Percentiles rank a stretch among this genome's conserved stretches.
Conservation (phyloP, 2,797 vertebrate species). For the Arrhamphus sclerolepis region DNA sequence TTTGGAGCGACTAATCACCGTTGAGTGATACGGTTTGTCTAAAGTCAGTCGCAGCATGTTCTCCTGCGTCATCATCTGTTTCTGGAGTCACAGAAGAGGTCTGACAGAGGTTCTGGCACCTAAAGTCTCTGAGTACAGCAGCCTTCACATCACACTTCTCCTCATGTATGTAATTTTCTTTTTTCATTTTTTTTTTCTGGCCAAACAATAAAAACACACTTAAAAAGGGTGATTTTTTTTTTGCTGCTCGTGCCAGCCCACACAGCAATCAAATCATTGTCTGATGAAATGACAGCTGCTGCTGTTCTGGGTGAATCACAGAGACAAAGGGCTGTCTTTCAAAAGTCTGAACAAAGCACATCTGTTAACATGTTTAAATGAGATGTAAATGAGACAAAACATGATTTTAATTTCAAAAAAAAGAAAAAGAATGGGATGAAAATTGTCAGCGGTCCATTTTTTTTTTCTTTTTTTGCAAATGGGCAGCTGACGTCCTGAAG, state of each 20-base stretch:
- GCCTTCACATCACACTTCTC: background rate
- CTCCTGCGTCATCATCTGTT: too few relatives aligned
- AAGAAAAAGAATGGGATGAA: too few relatives aligned
- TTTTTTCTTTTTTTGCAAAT: background rate
- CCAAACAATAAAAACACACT: background rate
- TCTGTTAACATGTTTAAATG: background rate
- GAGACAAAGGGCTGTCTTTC: background rate
- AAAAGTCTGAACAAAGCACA: background rate
- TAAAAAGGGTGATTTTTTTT: constrained; percentile 1
- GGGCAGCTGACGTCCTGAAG: background rate
- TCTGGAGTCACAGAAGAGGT: background rate
- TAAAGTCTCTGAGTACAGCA: background rate
- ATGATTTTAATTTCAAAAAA: background rate
- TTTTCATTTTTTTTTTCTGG: background rate
- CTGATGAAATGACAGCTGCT: constrained; percentile 1
- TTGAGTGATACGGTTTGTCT: too few relatives aligned
- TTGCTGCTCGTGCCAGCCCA: background rate
- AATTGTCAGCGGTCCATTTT: too few relatives aligned
- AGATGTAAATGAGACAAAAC: background rate
- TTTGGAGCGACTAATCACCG: too few relatives aligned
- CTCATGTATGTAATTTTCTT: background rate
- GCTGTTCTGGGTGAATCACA: background rate
- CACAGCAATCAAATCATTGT: constrained; percentile 11
- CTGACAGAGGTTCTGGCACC: background rate
- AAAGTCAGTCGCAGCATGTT: too few relatives aligned